These are phyloP conservation scores for Acleris literana DNA, from an alignment of 2,888 invertebrate species.

Conservation along the genomic window DNA sequence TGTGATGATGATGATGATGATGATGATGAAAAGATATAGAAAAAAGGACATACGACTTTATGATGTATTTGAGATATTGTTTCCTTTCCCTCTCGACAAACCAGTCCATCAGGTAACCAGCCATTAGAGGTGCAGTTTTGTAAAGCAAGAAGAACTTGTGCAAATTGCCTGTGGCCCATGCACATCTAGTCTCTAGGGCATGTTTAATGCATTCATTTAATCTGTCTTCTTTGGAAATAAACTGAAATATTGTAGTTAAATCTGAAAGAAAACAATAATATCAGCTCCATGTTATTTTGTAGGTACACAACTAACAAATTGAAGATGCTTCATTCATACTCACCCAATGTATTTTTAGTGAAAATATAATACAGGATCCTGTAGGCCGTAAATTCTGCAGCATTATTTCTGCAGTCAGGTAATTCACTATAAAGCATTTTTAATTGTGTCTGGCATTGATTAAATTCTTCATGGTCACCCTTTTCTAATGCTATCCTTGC, in stretches of 20 bases:
- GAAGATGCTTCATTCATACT: conserved; percentile 43
- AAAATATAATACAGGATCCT: conserved; percentile 98
- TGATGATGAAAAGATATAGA: conserved; percentile 15
- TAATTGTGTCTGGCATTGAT: conserved; percentile 99
- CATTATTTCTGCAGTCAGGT: conserved; percentile 86
- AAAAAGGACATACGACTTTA: conserved; percentile 96
- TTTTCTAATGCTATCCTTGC: conserved; percentile 98
- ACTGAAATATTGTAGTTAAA: conserved; percentile 94
- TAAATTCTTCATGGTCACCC: conserved; percentile 99
- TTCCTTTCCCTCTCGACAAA: conserved; percentile 98
- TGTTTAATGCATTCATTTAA: conserved; percentile 91
- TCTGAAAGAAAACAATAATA: conserved; percentile 84
- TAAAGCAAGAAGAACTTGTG: conserved; percentile 97
- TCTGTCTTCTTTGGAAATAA: conserved; percentile 90
- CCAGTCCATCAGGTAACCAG: conserved; percentile 98
- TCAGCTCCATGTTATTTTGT: too few species aligned
- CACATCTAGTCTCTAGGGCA: conserved; percentile 94
- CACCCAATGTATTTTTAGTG: conserved; percentile 98
- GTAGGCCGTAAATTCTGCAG: conserved; percentile 97
- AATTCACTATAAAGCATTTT: conserved; percentile 95
- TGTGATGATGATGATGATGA: neutral
- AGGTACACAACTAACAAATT: neutral
- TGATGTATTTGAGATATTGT: conserved; percentile 93
- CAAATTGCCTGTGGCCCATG: conserved; percentile 97
- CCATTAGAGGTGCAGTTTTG: conserved; percentile 95